These are phyloP conservation scores for Holacanthella duospinosa DNA, from an alignment of 2,888 invertebrate genomes.

Conservation along the genomic window DNA sequence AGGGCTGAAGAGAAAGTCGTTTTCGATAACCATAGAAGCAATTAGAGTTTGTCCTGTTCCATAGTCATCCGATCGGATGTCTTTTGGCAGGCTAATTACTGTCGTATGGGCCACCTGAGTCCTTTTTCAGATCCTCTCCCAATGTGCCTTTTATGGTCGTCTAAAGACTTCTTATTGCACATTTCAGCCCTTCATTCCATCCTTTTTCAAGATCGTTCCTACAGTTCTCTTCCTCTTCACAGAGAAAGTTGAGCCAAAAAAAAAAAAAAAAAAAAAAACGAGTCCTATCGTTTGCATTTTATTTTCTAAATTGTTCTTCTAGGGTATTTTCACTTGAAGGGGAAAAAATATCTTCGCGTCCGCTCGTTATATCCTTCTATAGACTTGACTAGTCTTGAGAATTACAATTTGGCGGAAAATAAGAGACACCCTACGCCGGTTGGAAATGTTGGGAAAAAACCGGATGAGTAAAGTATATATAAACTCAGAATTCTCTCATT, in stretches of 20 bases:
- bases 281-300: not conserved
- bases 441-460: not conserved
- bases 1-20: conserved; percentile 10
- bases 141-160: conserved; percentile 27
- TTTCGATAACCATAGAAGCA: conserved; percentile 32
- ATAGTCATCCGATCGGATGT: conserved; percentile 28
- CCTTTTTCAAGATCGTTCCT: no score
- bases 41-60: conserved; percentile 28
- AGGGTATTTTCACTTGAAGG: not conserved
- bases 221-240: not conserved
- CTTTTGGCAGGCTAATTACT: conserved; percentile 33
- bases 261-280: not conserved
- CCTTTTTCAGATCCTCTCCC: conserved; percentile 24
- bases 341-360: not conserved
- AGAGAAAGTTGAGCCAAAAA: no score
- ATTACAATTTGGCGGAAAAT: no score
- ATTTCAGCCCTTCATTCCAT: conserved; percentile 15
- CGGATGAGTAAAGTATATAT: not conserved
- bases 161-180: conserved; percentile 12
- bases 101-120: conserved; percentile 32
- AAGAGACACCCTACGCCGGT: not conserved
- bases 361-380: not conserved
- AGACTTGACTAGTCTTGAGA: not conserved
- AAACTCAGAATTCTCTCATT: not conserved
- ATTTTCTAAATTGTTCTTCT: not conserved